Evolutionary conservation across 2,797 vertebrate species (phyloP).

Genomic region (Tolypeutes matacus): DNA sequence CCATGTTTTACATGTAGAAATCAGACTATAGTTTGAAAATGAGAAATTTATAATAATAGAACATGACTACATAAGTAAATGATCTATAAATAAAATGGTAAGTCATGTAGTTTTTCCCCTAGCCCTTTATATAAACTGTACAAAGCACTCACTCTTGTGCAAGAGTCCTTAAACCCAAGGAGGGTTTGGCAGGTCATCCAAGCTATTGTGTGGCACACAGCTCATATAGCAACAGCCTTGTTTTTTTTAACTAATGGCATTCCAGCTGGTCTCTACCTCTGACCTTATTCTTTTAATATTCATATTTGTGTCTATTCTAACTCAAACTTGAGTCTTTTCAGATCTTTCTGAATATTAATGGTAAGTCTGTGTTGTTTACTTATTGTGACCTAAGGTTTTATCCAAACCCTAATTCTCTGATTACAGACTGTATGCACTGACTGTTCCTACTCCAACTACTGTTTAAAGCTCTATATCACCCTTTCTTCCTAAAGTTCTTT

Average conservation of each 20-base stretch:
- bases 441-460: background rate
- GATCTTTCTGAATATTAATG: background rate
- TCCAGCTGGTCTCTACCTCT: background rate
- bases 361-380: background rate
- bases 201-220: background rate
- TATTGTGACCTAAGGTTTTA: background rate
- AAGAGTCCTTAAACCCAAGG: background rate
- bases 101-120: background rate
- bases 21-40: background rate
- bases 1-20: background rate
- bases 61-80: background rate
- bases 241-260: background rate
- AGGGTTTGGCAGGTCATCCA: background rate
- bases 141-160: background rate
- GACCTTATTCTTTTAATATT: background rate
- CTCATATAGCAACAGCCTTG: background rate
- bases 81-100: conserved; percentile 9
- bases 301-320: background rate
- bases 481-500: background rate
- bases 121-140: background rate
- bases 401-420: conserved; percentile 25
- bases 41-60: background rate
- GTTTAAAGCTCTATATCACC: background rate
- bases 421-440: background rate
- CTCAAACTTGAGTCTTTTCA: background rate